Evolutionary conservation across 2,113 vertebrate genomes (phyloP), one percentile per base, ranked within the genome.

Genomic region (Cyanoderma ruficeps): DNA sequence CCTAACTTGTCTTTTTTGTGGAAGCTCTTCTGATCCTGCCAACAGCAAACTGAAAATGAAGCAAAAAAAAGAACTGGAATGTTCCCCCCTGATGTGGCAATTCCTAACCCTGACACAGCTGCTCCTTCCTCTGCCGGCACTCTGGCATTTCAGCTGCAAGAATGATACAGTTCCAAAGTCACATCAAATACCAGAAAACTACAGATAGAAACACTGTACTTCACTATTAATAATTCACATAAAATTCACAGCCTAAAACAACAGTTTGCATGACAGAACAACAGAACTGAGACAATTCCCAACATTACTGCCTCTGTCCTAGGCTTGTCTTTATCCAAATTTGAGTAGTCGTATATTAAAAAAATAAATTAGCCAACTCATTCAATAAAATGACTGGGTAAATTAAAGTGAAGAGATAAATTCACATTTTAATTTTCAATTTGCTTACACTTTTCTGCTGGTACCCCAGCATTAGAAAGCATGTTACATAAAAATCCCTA

Each of bases 391-490:
- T 33, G 59, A 69, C 15, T 27, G 31, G 15, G n/a, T 82, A 92
- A 89, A 78, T 64, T 46, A 53, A 83, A 86, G 50, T 50, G 75
- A 94, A 78, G 80, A 83, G 46, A 85, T 35, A 85, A 70, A 83
- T 63, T 94, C 85, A 91, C 55, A 55, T 76, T 90, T 93, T 87
- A 74, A 72, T 94, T 92, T 30, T 71, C 31, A 60, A 56, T 80
- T 90, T 77, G 42, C 25, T 93, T 80, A 72, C 30, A 22, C 74
- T 70, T 84, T 15, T 61, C 61, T 95, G 30, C 33, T 57, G 83
- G 35, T 42, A n/a, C 8, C 24, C 44, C 71, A 60, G 76, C 71
- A 57, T 83, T 11, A 55, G 50, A 83, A 61, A 77, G 78, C 42
- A 47, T 8, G 9, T 42, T 80, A 83, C 41, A 71, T 17, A 56